phyloP scores from a whole-genome alignment of 2,113 vertebrate species.

The Halcyon malimbica region DNA sequence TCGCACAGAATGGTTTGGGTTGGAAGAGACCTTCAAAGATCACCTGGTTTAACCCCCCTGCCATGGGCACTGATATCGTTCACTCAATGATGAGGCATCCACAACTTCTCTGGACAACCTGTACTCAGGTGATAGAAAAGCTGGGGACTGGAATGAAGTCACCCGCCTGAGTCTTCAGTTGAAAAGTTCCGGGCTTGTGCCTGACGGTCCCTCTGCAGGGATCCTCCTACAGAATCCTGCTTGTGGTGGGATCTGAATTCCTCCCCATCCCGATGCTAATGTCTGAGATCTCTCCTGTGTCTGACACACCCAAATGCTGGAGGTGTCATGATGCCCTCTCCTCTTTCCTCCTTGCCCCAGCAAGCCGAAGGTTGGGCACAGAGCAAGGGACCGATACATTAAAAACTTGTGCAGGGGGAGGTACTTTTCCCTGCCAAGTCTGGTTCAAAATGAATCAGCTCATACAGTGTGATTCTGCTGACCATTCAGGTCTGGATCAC shows the following conservation, averaged over 20 bases:
- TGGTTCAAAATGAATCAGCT: not conserved
- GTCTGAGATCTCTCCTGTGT: not conserved
- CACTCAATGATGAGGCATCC: not conserved
- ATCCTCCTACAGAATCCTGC: not conserved
- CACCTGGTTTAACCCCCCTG: not conserved
- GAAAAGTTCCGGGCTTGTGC: not conserved
- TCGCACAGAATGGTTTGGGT: not conserved
- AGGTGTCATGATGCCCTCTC: not conserved
- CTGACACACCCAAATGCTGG: not conserved
- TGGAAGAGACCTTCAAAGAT: not conserved
- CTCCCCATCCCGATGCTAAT: not conserved
- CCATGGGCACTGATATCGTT: not conserved
- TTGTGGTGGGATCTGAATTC: not conserved
- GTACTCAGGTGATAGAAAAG: not conserved
- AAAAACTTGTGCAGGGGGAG: not conserved
- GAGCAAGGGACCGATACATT: accelerated
- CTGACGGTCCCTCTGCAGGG: not conserved
- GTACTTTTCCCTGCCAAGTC: not conserved
- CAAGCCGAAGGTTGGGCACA: not conserved
- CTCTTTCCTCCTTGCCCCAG: not conserved
- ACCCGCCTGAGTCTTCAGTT: not conserved
- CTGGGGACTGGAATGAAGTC: not conserved
- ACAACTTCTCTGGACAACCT: not conserved
- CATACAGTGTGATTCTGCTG: not conserved
- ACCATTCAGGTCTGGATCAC: not conserved